Evolutionary conservation across 2,888 invertebrate genomes (phyloP).

Genomic region (Agrenia bidenticulata): DNA sequence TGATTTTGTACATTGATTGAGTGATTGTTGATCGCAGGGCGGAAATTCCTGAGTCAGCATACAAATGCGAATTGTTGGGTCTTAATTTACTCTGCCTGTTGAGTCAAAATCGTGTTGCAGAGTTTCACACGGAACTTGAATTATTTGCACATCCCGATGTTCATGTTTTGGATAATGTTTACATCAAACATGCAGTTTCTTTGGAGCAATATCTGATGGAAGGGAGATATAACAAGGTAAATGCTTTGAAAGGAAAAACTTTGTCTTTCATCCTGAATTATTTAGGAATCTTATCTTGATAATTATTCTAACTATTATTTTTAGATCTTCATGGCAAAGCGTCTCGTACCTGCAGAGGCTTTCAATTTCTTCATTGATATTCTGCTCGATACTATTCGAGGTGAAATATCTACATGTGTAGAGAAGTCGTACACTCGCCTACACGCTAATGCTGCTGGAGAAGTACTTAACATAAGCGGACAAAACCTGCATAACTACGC

Average conservation of each 20-base stretch:
- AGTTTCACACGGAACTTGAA: constrained; percentile 97
- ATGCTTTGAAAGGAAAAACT: too few species aligned
- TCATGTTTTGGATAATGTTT: constrained; percentile 87
- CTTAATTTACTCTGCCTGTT: constrained; percentile 89
- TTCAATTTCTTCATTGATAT: constrained; percentile 98
- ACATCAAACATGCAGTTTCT: constrained; percentile 89
- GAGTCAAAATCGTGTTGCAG: constrained; percentile 94
- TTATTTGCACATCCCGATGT: constrained; percentile 74
- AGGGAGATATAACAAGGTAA: constrained; percentile 94
- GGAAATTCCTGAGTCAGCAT: constrained; percentile 84
- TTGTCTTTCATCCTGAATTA: not conserved
- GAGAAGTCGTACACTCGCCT: constrained; percentile 79
- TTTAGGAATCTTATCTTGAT: not conserved
- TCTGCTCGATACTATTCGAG: constrained; percentile 88
- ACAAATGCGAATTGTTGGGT: constrained; percentile 91
- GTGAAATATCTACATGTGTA: constrained; percentile 94
- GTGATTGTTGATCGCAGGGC: constrained; percentile 59
- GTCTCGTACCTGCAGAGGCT: constrained; percentile 91
- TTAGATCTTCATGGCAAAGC: constrained; percentile 83
- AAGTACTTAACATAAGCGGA: constrained; percentile 81
- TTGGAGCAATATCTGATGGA: constrained; percentile 99
- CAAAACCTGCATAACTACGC: constrained; percentile 79
- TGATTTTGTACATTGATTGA: not conserved
- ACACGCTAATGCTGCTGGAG: constrained; percentile 84
- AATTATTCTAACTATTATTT: constrained; percentile 49